These are phyloP conservation scores for Polypterus bichir DNA, from an alignment of 2,113 vertebrate species.

Conservation along the genomic window DNA sequence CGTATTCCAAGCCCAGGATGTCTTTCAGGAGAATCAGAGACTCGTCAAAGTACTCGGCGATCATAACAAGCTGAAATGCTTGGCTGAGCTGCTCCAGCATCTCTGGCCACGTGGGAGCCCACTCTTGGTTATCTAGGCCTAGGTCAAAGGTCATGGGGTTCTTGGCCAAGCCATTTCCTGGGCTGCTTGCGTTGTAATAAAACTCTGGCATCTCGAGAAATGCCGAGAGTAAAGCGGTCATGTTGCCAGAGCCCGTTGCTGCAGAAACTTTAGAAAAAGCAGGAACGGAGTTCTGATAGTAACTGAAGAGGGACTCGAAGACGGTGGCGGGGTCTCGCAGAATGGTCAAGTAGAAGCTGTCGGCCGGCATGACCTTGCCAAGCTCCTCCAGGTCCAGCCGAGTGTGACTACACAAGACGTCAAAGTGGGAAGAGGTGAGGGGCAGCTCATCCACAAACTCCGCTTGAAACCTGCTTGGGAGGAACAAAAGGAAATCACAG, in stretches of 20 bases:
- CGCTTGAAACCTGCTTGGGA: conserved; percentile 18
- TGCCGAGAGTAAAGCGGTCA: conserved; percentile 7
- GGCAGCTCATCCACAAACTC: conserved; percentile 26
- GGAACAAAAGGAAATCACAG: neutral
- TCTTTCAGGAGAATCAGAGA: conserved; percentile 27
- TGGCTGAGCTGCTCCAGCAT: conserved; percentile 23
- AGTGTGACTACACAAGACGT: conserved; percentile 34
- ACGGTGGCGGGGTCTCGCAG: conserved; percentile 24
- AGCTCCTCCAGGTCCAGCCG: conserved; percentile 21
- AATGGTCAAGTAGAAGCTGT: conserved; percentile 28
- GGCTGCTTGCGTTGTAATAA: conserved; percentile 20
- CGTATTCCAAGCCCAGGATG: conserved; percentile 18
- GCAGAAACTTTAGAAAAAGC: conserved; percentile 17
- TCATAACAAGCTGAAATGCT: conserved; percentile 31
- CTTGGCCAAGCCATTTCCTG: conserved; percentile 17
- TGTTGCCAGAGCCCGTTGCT: neutral
- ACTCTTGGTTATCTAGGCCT: conserved; percentile 17
- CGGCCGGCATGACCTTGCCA: conserved; percentile 21
- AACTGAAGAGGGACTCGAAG: conserved; percentile 28
- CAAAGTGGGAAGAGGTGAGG: conserved; percentile 12
- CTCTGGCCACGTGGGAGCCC: conserved; percentile 11
- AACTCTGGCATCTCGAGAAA: conserved; percentile 17
- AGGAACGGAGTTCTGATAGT: conserved; percentile 20
- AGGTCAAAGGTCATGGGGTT: conserved; percentile 37
- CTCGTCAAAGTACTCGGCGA: conserved; percentile 34